Conservation (phyloP, 2,797 vertebrate genomes). For the Florisuga fusca region DNA sequence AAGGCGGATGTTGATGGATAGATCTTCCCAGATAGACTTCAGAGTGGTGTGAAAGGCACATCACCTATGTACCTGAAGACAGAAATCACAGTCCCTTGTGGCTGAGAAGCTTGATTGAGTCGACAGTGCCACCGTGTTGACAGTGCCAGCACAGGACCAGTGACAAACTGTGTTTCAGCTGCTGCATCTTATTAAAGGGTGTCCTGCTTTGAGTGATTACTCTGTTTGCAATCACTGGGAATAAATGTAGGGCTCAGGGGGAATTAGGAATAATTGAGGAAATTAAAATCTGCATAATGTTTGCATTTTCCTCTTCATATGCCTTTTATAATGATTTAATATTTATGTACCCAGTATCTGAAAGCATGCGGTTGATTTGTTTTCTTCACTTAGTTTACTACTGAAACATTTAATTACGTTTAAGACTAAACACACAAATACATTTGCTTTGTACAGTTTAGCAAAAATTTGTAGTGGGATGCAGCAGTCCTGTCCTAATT, state of each 20-base stretch:
- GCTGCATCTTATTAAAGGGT: constrained; percentile 55
- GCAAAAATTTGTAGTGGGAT: constrained; percentile 44
- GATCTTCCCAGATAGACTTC: constrained; percentile 32
- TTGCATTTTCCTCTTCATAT: constrained; percentile 72
- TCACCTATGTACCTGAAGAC: constrained; percentile 35
- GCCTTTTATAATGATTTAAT: constrained; percentile 59
- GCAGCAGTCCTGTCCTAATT: constrained; percentile 23
- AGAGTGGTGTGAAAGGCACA: background rate
- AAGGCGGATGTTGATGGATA: constrained; percentile 58
- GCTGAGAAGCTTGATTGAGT: background rate
- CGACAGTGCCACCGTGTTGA: constrained; percentile 15
- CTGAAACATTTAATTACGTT: constrained; percentile 75
- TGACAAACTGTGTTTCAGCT: background rate
- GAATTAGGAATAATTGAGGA: constrained; percentile 67
- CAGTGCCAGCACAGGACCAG: background rate
- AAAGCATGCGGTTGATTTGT: constrained; percentile 73
- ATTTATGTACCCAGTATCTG: constrained; percentile 72
- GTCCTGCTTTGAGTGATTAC: constrained; percentile 66
- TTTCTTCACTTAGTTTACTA: constrained; percentile 77
- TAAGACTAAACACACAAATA: constrained; percentile 47
- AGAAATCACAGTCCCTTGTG: background rate
- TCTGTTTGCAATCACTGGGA: constrained; percentile 53
- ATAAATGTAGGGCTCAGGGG: constrained; percentile 58
- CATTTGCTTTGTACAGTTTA: constrained; percentile 68
- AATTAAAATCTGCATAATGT: constrained; percentile 70